These are phyloP conservation scores for Montifringilla adamsi DNA, from an alignment of 2,113 vertebrate genomes.

Conservation along the genomic window DNA sequence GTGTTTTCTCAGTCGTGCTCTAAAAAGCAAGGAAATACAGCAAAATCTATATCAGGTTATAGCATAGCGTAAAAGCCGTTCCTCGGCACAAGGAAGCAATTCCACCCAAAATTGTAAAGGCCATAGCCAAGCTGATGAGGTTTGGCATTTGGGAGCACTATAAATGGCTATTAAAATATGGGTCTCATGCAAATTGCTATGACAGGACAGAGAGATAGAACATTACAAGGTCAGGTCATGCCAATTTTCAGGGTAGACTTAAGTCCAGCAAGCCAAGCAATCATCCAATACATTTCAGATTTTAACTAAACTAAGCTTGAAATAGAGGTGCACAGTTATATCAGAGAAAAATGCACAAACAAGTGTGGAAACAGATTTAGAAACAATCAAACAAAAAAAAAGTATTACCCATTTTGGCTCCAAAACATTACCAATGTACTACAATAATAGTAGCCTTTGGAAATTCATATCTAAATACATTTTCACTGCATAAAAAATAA, in stretches of 20 bases:
- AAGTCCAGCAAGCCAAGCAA: slow-evolving; percentile 8
- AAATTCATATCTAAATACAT: not conserved
- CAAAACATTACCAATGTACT: not conserved
- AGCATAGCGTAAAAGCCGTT: fast-evolving
- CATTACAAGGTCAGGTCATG: not conserved
- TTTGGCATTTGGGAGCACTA: not conserved
- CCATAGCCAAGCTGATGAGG: not conserved
- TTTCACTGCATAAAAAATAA: not conserved
- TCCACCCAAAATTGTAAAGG: not conserved
- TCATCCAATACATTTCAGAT: not conserved
- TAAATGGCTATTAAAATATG: slow-evolving; percentile 6
- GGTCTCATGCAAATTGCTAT: not conserved
- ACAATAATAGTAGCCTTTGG: not conserved
- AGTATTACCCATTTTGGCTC: not conserved
- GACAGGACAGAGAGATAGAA: not conserved
- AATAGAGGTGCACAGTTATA: not conserved
- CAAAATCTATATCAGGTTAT: not conserved
- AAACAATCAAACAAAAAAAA: not conserved
- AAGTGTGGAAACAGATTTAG: not conserved
- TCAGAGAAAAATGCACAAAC: not conserved
- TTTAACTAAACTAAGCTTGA: slow-evolving; percentile 47
- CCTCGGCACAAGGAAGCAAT: not conserved
- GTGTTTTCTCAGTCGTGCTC: not conserved
- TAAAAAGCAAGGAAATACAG: not conserved
- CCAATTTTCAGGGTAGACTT: not conserved